Percentiles rank a stretch among this genome's conserved stretches.
phyloP scores from a whole-genome alignment of 1,140 invertebrate species.

The Cyphomyrmex costatus region DNA sequence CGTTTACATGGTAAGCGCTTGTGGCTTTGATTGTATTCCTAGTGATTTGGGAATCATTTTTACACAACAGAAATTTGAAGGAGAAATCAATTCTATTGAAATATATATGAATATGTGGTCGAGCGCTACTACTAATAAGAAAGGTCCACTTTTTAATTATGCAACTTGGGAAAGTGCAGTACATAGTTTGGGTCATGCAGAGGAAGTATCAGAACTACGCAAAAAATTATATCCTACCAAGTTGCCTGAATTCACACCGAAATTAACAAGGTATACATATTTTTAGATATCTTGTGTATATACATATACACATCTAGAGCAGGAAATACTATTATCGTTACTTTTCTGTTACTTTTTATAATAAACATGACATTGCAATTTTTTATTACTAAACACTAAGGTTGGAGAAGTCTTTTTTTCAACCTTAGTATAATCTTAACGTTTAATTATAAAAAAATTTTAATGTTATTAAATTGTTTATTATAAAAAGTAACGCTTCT shows the following conservation, averaged over 20 bases:
- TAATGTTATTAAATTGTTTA: too few species aligned
- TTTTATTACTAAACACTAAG: too few species aligned
- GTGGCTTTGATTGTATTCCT: conserved; percentile 96
- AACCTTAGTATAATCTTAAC: too few species aligned
- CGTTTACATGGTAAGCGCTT: conserved; percentile 95
- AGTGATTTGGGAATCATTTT: conserved; percentile 94
- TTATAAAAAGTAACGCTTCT: too few species aligned
- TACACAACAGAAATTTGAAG: conserved; percentile 91
- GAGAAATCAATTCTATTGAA: conserved; percentile 91
- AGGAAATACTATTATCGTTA: too few species aligned
- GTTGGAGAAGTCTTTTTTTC: too few species aligned
- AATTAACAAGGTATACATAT: conserved; percentile 86
- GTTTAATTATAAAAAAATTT: too few species aligned
- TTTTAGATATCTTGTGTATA: neutral
- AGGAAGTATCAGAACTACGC: conserved; percentile 89
- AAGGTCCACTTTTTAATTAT: conserved; percentile 88
- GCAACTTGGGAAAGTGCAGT: conserved; percentile 95
- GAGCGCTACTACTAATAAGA: conserved; percentile 67
- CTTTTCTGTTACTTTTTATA: too few species aligned
- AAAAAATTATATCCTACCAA: conserved; percentile 89
- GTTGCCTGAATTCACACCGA: conserved; percentile 89
- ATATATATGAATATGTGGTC: conserved; percentile 88
- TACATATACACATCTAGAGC: too few species aligned
- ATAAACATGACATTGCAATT: too few species aligned
- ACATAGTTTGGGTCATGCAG: conserved; percentile 89